Conservation (phyloP, 2,797 vertebrate species). For the Podarcis siculus region DNA sequence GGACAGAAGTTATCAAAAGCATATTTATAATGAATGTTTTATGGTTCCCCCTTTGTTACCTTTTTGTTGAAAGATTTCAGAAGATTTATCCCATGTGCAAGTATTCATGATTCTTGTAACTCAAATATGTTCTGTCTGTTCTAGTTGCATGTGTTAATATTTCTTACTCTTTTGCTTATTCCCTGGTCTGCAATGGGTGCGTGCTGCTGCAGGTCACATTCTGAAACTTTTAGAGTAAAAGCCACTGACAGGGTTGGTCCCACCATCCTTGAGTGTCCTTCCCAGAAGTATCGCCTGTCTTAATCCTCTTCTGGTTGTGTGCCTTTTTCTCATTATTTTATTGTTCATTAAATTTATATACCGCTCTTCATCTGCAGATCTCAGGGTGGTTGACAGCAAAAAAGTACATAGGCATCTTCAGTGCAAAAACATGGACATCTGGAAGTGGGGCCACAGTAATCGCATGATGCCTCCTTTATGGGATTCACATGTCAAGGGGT, state of each 20-base stretch:
- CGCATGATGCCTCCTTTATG: no score
- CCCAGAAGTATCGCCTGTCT: background rate
- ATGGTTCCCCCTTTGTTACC: background rate
- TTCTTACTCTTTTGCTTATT: background rate
- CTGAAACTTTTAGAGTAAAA: background rate
- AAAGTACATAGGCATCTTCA: no score
- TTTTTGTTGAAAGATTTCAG: background rate
- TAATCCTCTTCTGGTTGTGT: background rate
- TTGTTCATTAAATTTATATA: no score
- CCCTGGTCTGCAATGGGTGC: background rate
- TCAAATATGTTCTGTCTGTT: background rate
- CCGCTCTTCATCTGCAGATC: no score
- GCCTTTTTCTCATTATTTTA: background rate
- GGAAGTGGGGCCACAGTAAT: no score
- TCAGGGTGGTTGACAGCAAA: no score
- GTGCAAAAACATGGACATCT: no score
- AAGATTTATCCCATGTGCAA: background rate
- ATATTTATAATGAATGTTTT: background rate
- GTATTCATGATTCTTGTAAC: background rate
- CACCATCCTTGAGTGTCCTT: background rate
- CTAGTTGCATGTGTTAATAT: background rate
- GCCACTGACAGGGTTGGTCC: background rate
- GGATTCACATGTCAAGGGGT: no score
- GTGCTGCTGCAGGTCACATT: background rate
- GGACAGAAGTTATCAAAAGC: background rate